Evolutionary conservation across 2,797 vertebrate species (phyloP).

Genomic region (Nyctibius grandis): DNA sequence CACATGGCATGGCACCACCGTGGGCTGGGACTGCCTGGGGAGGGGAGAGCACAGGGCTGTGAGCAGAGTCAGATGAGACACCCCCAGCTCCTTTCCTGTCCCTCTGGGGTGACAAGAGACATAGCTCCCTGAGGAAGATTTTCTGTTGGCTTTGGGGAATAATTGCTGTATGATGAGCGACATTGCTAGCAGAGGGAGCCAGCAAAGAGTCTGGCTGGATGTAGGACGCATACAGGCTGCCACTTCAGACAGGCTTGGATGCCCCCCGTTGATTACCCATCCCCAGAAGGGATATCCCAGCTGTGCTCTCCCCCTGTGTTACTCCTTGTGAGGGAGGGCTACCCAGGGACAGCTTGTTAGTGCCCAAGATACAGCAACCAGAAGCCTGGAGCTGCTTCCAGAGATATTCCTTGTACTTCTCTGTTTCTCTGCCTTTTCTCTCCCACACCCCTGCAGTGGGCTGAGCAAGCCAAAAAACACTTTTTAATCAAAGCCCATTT

Average conservation of each 20-base stretch:
- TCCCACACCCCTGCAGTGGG: not conserved
- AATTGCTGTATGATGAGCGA: not conserved
- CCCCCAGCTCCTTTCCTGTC: not conserved
- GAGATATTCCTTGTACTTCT: not conserved
- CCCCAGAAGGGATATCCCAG: not conserved
- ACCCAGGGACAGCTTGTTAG: not conserved
- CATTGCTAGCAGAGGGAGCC: not conserved
- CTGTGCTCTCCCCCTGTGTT: not conserved
- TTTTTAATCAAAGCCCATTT: not conserved
- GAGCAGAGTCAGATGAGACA: not conserved
- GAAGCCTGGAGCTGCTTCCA: not conserved
- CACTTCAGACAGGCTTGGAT: not conserved
- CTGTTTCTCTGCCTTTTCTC: not conserved
- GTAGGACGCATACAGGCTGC: not conserved
- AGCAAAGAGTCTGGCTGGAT: not conserved
- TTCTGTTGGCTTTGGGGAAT: not conserved
- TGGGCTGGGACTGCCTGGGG: constrained; percentile 79
- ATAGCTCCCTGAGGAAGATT: not conserved
- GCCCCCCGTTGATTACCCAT: not conserved
- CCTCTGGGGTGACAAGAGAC: not conserved
- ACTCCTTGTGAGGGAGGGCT: not conserved
- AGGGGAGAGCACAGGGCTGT: not conserved
- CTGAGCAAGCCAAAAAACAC: not conserved
- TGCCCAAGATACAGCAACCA: not conserved
- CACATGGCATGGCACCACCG: constrained; percentile 88